phyloP scores from a whole-genome alignment of 2,113 vertebrate species.

The Daboia siamensis region DNA sequence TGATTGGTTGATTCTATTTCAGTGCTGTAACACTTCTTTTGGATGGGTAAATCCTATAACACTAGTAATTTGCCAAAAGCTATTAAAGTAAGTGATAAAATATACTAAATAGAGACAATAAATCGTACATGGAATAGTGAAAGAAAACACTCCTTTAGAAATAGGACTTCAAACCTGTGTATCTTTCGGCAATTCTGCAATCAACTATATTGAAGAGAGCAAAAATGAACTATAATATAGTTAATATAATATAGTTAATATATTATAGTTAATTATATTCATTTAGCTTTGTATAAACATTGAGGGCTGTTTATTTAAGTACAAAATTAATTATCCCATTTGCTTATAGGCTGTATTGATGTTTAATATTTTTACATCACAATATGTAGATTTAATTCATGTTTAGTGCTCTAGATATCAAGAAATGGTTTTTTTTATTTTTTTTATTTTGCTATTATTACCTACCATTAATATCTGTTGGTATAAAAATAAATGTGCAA shows the following conservation, averaged over 20 bases:
- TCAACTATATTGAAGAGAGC: not conserved
- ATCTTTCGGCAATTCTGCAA: not conserved
- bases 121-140: not conserved
- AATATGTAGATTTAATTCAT: not conserved
- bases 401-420: not conserved
- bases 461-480: not conserved
- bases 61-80: not conserved
- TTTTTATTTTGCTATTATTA: not conserved
- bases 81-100: conserved; percentile 15
- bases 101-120: conserved; percentile 17
- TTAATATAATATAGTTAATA: too few species aligned
- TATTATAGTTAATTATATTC: not conserved
- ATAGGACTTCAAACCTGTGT: not conserved
- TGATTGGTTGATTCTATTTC: conserved; percentile 1
- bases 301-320: not conserved
- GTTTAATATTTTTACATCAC: not conserved
- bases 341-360: not conserved
- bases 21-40: not conserved
- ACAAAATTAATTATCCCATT: not conserved
- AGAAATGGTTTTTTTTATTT: not conserved
- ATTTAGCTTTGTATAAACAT: not conserved
- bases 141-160: not conserved
- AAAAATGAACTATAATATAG: too few species aligned
- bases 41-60: conserved; percentile 20
- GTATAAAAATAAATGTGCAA: not conserved